These are phyloP conservation scores for Plebejus melissa DNA, from an alignment of 2,888 invertebrate species.

Conservation along the genomic window DNA sequence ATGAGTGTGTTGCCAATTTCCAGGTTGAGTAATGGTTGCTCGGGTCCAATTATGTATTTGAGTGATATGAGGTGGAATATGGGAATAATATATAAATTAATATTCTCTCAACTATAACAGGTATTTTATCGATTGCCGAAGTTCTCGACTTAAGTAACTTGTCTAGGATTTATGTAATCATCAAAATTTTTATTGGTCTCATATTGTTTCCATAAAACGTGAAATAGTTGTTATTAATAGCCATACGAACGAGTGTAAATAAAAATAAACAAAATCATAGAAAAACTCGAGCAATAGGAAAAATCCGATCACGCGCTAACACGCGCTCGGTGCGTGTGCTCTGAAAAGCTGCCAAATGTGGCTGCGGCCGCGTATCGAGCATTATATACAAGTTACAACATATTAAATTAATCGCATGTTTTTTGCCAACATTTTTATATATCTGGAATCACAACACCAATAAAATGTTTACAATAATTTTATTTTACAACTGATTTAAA, in stretches of 20 bases:
- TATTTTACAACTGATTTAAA: neutral
- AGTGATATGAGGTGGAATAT: neutral
- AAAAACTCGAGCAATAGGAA: neutral
- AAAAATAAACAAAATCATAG: neutral
- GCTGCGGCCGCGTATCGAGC: conserved; percentile 5
- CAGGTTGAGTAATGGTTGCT: neutral
- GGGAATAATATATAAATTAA: neutral
- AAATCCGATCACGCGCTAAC: conserved; percentile 9
- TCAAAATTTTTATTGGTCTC: too few relatives aligned
- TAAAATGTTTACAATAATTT: neutral
- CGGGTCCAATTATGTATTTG: neutral
- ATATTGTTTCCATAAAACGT: neutral
- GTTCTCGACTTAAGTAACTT: too few relatives aligned
- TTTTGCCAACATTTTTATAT: conserved; percentile 15
- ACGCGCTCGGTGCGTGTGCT: conserved; percentile 6
- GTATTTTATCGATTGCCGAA: too few relatives aligned
- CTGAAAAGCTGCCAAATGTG: conserved; percentile 23
- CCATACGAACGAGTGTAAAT: neutral
- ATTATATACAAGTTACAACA: neutral
- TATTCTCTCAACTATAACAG: neutral
- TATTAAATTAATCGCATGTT: conserved; percentile 10
- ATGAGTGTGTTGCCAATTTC: neutral
- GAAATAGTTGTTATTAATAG: neutral
- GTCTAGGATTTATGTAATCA: too few relatives aligned
- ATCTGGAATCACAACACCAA: neutral